Conservation (phyloP, 64 coral and sea anemone genomes). For the Montipora sp. region DNA sequence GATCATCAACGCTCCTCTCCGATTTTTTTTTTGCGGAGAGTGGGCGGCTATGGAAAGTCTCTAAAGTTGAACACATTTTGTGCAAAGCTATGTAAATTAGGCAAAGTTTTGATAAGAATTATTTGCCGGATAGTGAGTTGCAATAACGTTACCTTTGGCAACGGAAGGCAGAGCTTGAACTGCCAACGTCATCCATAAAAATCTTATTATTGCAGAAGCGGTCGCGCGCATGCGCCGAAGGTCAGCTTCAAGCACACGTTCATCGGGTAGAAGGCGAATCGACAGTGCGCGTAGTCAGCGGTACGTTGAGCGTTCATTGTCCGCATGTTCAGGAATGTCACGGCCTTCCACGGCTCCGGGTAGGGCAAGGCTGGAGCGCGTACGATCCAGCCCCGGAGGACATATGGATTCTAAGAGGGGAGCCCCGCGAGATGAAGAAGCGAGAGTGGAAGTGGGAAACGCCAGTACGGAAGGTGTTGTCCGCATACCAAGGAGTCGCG, state of each 20-base stretch:
- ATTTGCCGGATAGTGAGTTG: too few species aligned
- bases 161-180: too few species aligned
- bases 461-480: not conserved
- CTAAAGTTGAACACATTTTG: too few species aligned
- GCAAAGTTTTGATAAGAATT: too few species aligned
- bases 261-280: constrained; percentile 76
- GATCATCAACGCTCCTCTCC: too few species aligned
- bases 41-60: too few species aligned
- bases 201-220: constrained; percentile 34
- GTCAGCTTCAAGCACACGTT: constrained; percentile 70
- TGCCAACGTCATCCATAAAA: too few species aligned
- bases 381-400: constrained; percentile 1
- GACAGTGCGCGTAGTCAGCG: constrained; percentile 84
- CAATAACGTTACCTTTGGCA: too few species aligned
- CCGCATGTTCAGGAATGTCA: constrained; percentile 68
- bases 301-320: constrained; percentile 80
- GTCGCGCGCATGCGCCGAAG: constrained; percentile 79
- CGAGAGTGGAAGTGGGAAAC: not conserved
- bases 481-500: not conserved
- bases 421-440: not conserved
- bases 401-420: not conserved
- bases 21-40: too few species aligned
- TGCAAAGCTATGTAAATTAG: too few species aligned
- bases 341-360: constrained; percentile 58
- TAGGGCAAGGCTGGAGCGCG: constrained; percentile 37